Evolutionary conservation across 2,797 vertebrate genomes (phyloP).

Genomic region (Sebastolobus alascanus): DNA sequence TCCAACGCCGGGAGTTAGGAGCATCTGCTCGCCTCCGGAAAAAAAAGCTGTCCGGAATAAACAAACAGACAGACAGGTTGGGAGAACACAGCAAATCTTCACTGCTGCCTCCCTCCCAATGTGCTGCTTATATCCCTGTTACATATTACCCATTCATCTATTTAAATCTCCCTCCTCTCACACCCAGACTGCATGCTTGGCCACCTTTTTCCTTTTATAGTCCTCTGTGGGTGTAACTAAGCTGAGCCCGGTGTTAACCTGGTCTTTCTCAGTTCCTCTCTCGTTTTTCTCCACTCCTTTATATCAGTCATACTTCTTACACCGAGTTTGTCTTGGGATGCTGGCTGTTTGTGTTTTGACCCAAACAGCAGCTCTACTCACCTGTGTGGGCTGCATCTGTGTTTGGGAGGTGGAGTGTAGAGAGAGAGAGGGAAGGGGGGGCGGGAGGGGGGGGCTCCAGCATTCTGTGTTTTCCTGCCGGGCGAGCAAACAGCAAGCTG

Average conservation of each 20-base stretch:
- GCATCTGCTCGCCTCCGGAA: constrained; percentile 83
- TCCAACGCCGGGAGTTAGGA: constrained; percentile 78
- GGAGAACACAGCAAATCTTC: constrained; percentile 65
- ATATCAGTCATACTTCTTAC: constrained; percentile 63
- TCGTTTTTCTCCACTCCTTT: constrained; percentile 45
- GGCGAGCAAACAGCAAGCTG: constrained; percentile 67
- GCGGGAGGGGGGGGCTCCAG: constrained; percentile 18
- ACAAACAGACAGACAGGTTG: constrained; percentile 79
- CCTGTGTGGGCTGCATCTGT: constrained; percentile 77
- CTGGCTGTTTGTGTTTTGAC: constrained; percentile 77
- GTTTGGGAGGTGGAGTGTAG: constrained; percentile 58
- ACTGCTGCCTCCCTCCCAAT: constrained; percentile 64
- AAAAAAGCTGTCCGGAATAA: constrained; percentile 84
- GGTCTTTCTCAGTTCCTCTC: constrained; percentile 52
- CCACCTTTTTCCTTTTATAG: constrained; percentile 57
- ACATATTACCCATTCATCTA: constrained; percentile 75
- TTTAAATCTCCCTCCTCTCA: constrained; percentile 71
- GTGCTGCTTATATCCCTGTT: constrained; percentile 61
- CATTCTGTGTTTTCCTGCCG: constrained; percentile 76
- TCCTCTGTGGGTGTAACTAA: constrained; percentile 68
- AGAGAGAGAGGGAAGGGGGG: background rate
- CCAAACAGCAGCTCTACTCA: constrained; percentile 73
- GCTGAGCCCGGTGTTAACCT: constrained; percentile 71
- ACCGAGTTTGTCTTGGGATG: constrained; percentile 68
- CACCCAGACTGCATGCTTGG: constrained; percentile 56